Conservation (phyloP, 2,113 vertebrate species). For the Heliornis fulica region DNA sequence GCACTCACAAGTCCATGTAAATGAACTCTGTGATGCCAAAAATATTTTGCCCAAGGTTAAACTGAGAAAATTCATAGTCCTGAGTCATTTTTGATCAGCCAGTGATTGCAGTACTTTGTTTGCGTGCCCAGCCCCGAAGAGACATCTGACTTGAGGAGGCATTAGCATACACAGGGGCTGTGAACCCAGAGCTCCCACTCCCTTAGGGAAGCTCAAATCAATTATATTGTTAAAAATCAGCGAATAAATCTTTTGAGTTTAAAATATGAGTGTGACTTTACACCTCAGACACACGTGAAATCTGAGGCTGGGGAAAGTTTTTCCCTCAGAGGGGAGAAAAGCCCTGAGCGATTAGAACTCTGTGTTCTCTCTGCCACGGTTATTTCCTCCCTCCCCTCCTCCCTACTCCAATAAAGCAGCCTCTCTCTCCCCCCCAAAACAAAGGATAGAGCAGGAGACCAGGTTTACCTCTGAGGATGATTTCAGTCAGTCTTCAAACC, state of each 20-base stretch:
- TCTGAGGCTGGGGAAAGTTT: not conserved
- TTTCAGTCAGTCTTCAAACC: not conserved
- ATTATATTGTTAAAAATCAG: not conserved
- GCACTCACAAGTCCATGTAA: not conserved
- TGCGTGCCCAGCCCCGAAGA: not conserved
- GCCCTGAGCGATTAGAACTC: too few species aligned
- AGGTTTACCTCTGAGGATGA: not conserved
- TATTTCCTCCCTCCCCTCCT: not conserved
- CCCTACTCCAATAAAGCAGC: accelerated
- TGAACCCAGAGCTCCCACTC: not conserved
- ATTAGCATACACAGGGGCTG: not conserved
- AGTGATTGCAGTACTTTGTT: not conserved
- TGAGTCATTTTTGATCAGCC: not conserved
- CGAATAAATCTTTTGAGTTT: not conserved
- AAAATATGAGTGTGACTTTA: not conserved
- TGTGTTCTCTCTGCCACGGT: not conserved
- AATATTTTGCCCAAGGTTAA: not conserved
- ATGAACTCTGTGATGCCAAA: not conserved
- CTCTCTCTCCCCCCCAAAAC: not conserved
- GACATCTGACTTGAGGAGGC: not conserved
- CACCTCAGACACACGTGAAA: not conserved
- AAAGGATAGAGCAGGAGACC: not conserved
- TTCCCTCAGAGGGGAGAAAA: too few species aligned
- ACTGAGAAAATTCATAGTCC: not conserved
- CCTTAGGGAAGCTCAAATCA: not conserved